A percentile compares a stretch with the other conserved stretches of the same genome.
These are phyloP conservation scores for Geopemphigus sp. DNA, from an alignment of 1,140 invertebrate genomes.

Conservation along the genomic window DNA sequence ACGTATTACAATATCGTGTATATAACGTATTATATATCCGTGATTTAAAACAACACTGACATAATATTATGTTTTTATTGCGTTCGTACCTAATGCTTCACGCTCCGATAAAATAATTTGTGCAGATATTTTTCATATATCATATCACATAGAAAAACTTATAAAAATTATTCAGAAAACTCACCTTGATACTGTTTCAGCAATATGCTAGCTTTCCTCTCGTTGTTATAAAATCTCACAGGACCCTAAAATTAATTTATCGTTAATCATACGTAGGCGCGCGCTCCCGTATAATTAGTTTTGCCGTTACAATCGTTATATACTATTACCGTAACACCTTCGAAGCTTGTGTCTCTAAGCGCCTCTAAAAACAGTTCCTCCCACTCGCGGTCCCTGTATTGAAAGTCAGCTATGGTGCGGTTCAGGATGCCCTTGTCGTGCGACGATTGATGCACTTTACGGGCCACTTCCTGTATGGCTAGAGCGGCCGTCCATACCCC, in stretches of 20 bases:
- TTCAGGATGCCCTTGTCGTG: conserved; percentile 62
- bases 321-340: conserved; percentile 80
- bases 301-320: too few species aligned
- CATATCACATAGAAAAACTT: too few species aligned
- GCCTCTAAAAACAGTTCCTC: conserved; percentile 83
- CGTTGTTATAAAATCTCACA: conserved; percentile 92
- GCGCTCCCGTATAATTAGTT: not conserved
- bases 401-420: conserved; percentile 74
- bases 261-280: not conserved
- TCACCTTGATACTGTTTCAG: conserved; percentile 90
- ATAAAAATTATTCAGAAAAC: conserved; percentile 51
- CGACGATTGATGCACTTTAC: conserved; percentile 59
- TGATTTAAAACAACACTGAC: too few species aligned
- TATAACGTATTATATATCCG: too few species aligned
- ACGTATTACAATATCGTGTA: too few species aligned
- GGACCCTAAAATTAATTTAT: conserved; percentile 66
- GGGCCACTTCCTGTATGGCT: conserved; percentile 83
- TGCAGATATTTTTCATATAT: too few species aligned
- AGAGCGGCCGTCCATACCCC: conserved; percentile 94
- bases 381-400: conserved; percentile 83
- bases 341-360: conserved; percentile 85
- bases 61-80: too few species aligned
- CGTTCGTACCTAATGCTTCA: too few species aligned
- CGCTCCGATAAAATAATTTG: too few species aligned
- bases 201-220: conserved; percentile 88